Evolutionary conservation across 2,888 invertebrate genomes (phyloP).

Genomic region (Torymus auratus): DNA sequence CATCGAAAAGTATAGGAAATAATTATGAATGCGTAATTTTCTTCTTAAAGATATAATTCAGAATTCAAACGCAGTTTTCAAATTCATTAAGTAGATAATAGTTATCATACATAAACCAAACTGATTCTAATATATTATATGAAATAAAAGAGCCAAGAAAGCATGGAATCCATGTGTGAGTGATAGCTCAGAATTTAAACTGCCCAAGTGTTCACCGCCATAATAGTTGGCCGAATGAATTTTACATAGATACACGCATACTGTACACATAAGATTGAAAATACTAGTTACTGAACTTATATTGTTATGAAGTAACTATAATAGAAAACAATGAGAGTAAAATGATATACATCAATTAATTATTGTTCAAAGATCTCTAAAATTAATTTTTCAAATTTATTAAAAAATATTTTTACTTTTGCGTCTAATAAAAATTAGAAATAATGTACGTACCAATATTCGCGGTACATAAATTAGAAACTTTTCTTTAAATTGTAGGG

Average conservation of each 20-base stretch:
- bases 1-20: too few species aligned
- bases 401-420: conserved; percentile 18
- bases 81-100: conserved; percentile 33
- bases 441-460: conserved; percentile 6
- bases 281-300: conserved; percentile 45
- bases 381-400: conserved; percentile 20
- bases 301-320: conserved; percentile 44
- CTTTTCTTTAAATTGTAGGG: conserved; percentile 20
- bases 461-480: conserved; percentile 5
- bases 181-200: conserved; percentile 69
- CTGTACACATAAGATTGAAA: conserved; percentile 47
- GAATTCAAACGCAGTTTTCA: conserved; percentile 1
- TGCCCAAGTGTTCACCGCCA: conserved; percentile 75
- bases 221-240: conserved; percentile 68
- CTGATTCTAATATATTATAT: conserved; percentile 52
- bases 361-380: conserved; percentile 39
- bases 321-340: conserved; percentile 37
- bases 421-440: conserved; percentile 10
- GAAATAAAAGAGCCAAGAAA: conserved; percentile 52
- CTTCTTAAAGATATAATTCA: not conserved
- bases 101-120: conserved; percentile 41
- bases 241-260: conserved; percentile 64
- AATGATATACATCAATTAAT: conserved; percentile 34
- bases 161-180: conserved; percentile 59
- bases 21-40: not conserved